Evolutionary conservation across 2,797 vertebrate genomes (phyloP).

Genomic region (Clarias platycephalus): DNA sequence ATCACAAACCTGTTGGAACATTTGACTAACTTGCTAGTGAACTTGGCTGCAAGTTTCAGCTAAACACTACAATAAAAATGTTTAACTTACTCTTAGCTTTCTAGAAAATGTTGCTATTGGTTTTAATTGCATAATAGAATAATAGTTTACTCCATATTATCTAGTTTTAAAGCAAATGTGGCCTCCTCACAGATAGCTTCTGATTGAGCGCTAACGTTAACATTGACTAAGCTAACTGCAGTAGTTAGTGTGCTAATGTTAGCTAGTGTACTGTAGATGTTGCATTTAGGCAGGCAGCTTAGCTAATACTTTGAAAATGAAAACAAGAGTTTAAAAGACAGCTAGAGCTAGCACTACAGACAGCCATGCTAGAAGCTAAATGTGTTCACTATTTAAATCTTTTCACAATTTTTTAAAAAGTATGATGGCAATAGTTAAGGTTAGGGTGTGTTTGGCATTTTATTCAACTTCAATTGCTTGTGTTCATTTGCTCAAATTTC

Average conservation of each 20-base stretch:
- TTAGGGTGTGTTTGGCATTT: not conserved
- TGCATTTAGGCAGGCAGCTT: not conserved
- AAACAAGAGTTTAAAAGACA: not conserved
- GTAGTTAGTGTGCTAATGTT: not conserved
- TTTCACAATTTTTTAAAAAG: not conserved
- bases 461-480: not conserved
- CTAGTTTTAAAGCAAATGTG: not conserved
- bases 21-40: not conserved
- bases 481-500: not conserved
- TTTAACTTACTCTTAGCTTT: not conserved
- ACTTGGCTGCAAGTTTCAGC: not conserved
- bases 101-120: not conserved
- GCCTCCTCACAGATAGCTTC: not conserved
- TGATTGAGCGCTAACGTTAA: not conserved
- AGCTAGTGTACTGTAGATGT: not conserved
- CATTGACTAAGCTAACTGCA: not conserved
- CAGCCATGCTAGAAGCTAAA: not conserved
- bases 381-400: not conserved
- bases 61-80: not conserved
- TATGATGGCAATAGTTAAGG: not conserved
- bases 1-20: not conserved
- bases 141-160: not conserved
- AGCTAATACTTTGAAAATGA: not conserved
- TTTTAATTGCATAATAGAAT: not conserved
- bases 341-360: not conserved